Percentiles rank a stretch among this genome's conserved stretches.
Evolutionary conservation across 2,113 vertebrate species (phyloP).

Genomic region (Bufo bufo): DNA sequence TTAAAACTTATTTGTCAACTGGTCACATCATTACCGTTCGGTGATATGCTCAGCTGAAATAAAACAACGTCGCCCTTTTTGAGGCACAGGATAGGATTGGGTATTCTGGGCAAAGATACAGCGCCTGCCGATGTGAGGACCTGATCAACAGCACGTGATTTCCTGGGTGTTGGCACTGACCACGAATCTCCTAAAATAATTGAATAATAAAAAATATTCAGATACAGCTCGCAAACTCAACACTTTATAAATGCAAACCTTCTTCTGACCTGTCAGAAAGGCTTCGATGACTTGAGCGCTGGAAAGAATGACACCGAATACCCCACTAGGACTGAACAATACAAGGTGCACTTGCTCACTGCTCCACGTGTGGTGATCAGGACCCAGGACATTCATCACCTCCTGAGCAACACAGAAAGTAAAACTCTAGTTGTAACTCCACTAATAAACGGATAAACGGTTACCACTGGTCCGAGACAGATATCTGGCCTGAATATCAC

Average conservation of each 20-base stretch:
- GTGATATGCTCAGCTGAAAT: slow-evolving; percentile 83
- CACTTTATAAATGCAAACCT: background rate
- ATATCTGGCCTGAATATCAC: too few species aligned
- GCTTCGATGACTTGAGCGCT: slow-evolving; percentile 69
- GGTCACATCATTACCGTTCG: slow-evolving; percentile 66
- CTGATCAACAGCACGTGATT: background rate
- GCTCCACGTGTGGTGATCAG: slow-evolving; percentile 73
- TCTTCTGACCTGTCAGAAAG: slow-evolving; percentile 76
- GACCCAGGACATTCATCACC: slow-evolving; percentile 78
- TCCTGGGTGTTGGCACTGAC: slow-evolving; percentile 44
- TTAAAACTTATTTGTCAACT: background rate
- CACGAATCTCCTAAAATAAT: slow-evolving; percentile 60
- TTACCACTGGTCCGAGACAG: too few species aligned
- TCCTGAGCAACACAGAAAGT: slow-evolving; percentile 68
- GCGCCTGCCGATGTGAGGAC: background rate
- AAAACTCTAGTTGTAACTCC: background rate
- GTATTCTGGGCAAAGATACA: slow-evolving; percentile 71
- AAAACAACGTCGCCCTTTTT: slow-evolving; percentile 80
- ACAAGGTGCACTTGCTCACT: slow-evolving; percentile 78
- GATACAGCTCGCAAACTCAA: too few species aligned
- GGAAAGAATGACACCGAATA: slow-evolving; percentile 83
- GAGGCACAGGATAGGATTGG: slow-evolving; percentile 87
- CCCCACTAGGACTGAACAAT: slow-evolving; percentile 77
- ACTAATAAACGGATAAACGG: background rate
- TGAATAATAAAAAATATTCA: too few species aligned